Conservation (phyloP, 2,888 invertebrate genomes). For the Chymomyza procnemis region DNA sequence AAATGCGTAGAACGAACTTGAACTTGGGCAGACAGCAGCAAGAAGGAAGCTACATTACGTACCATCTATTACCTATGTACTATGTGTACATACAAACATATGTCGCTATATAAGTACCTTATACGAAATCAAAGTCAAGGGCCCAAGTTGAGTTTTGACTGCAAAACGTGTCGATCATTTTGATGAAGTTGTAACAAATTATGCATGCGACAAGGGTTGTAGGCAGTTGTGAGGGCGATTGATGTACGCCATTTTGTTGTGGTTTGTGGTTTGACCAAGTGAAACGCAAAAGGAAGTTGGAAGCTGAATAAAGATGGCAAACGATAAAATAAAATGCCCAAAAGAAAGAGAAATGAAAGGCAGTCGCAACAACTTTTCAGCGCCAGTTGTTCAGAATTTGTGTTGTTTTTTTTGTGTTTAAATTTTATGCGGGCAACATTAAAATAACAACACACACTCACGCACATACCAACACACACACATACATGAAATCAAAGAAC, state of each 20-base stretch:
- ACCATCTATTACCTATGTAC: background rate
- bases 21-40: slow-evolving; percentile 52
- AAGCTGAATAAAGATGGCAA: slow-evolving; percentile 9
- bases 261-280: background rate
- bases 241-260: background rate
- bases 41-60: background rate
- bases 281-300: slow-evolving; percentile 10
- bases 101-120: background rate
- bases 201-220: slow-evolving; percentile 1
- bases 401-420: slow-evolving; percentile 12
- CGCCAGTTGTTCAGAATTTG: slow-evolving; percentile 38
- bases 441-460: slow-evolving; percentile 26
- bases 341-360: slow-evolving; percentile 65
- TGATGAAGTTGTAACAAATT: slow-evolving; percentile 21
- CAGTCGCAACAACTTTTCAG: slow-evolving; percentile 47
- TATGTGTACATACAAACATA: slow-evolving; percentile 11
- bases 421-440: slow-evolving; percentile 65
- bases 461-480: slow-evolving; percentile 19
- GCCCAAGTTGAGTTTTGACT: slow-evolving; percentile 28
- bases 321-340: slow-evolving; percentile 16
- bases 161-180: slow-evolving; percentile 55
- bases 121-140: slow-evolving; percentile 46
- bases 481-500: slow-evolving; percentile 46
- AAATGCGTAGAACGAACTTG: slow-evolving; percentile 69
- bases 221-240: background rate